Evolutionary conservation across 2,797 vertebrate species (phyloP), one percentile per base, ranked within the genome.

Genomic region (Babyrousa celebensis): DNA sequence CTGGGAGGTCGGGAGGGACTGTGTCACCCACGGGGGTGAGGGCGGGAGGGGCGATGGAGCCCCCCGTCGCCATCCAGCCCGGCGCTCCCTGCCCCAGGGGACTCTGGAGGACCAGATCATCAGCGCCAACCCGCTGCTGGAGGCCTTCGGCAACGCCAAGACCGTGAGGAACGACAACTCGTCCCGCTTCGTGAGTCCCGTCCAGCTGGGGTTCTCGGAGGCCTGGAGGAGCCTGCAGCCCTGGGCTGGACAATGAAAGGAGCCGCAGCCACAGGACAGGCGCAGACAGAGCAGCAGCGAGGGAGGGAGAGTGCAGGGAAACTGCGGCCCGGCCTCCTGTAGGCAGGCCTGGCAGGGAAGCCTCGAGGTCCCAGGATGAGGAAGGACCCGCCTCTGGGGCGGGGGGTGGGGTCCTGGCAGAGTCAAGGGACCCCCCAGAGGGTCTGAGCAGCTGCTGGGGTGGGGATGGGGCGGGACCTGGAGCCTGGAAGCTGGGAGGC

Each of bases 81-180:
- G 25, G 23, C 67, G 25, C 43, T 5, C 65, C 58, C 29, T 25
- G n/a, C 43, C 1, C 82, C 88, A 99, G 99, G 98, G 98, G 56
- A 97, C 96, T 0, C 98, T 99, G 15, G 98, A 99, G 75, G 98
- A 98, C 97, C 98, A 98, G 79, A 99, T 98, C 92, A 98, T 99
- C 96, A 98, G 98, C 0, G 97, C 98, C 67, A 99, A 99, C 90
- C 98, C 98, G 0, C 84, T 99, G 70, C 97, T 99, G 91, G 98
- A 99, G 97, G 98, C 98, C 91, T 99, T 99, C 0, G 98, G 98
- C 8, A 99, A 99, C 0, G 98, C 98, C 97, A 99, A 99, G 97
- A 99, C 99, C 0, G 97, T 98, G 96, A 98, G 98, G 54, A 99
- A 99, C 0, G 99, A 99, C 97, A 99, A 98, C 96, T 99, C 98